Percentiles rank a stretch among this genome's conserved stretches.
Conservation (phyloP, 1,140 invertebrate genomes). For the Geopemphigus sp. region DNA sequence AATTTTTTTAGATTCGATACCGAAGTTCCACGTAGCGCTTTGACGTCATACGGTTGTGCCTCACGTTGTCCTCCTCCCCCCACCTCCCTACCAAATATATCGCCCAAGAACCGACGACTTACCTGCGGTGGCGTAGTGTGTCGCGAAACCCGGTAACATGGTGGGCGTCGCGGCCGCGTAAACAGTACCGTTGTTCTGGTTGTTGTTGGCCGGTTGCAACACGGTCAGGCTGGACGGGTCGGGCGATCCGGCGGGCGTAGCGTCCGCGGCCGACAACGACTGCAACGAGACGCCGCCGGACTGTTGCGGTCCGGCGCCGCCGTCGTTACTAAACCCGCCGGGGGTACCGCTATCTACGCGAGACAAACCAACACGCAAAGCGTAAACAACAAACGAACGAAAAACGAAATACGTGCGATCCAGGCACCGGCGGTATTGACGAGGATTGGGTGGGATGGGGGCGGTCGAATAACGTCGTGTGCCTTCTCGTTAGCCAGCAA, state of each 20-base stretch:
- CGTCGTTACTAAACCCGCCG: conserved; percentile 40
- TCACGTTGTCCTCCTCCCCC: too few relatives aligned
- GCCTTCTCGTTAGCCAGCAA: too few relatives aligned
- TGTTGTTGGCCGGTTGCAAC: conserved; percentile 61
- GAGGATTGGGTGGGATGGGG: too few relatives aligned
- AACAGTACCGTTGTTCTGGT: conserved; percentile 56
- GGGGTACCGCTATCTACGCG: conserved; percentile 46
- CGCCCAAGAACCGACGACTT: conserved; percentile 58
- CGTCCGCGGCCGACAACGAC: conserved; percentile 60
- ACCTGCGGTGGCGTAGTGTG: conserved; percentile 68
- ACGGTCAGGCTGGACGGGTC: conserved; percentile 56
- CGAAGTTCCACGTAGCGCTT: too few relatives aligned
- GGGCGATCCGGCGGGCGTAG: conserved; percentile 56
- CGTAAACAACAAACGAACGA: conserved; percentile 1
- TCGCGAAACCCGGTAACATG: conserved; percentile 69
- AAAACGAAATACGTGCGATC: background rate
- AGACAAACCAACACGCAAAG: conserved; percentile 38
- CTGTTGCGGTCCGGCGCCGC: conserved; percentile 51
- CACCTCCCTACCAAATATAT: too few relatives aligned
- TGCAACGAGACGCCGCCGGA: conserved; percentile 58
- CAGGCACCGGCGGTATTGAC: too few relatives aligned
- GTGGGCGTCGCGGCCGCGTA: conserved; percentile 58
- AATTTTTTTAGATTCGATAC: too few relatives aligned
- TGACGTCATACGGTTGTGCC: too few relatives aligned
- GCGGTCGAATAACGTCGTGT: too few relatives aligned